Base-by-base conservation (phyloP, 2,113 vertebrate genomes). In the Myiopsitta monachus region DNA sequence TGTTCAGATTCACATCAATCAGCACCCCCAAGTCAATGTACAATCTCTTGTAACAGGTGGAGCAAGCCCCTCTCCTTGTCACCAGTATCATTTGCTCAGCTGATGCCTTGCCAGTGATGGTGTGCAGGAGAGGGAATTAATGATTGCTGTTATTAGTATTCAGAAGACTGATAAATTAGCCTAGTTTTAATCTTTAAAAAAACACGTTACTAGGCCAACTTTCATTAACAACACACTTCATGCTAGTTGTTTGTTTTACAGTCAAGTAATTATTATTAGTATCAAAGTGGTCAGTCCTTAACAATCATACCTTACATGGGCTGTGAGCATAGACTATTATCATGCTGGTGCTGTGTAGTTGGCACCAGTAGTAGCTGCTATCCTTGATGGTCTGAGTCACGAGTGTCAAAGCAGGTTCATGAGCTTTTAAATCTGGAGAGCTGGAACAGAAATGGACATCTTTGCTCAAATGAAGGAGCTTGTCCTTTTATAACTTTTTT, bases 291-390 rank as follows among this genome's bases (percentile, higher is more conserved):
- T 63, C 23, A 57, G 30, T 77, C 22, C 26, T 46, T 62, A n/a
- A 9, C 33, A 44, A 3, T 73, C 18, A 11, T n/a, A 30, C 11
- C 7, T 31, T 54, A 8, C 11, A 0, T 41, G 19, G 62, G 5
- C 62, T 67, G 26, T 67, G 51, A 62, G 46, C 38, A 30, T 41
- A 18, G 61, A 73, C 21, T 41, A 13, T 28, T 6, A 5, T 18
- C 1, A 0, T 33, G 27, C 14, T 27, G 21, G 4, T 11, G 8
- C 30, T 38, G 9, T 55, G 28, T 66, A 31, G 44, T 52, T 79
- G 51, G 27, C 19, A 43, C 4, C 22, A 41, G 2, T 3, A 52
- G 24, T 3, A 52, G 21, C 46, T 3, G 2, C 38, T 80, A 1
- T 59, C 18, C 16, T 55, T 78, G 36, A 24, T 70, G 33, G 23